Conservation (phyloP, 2,797 vertebrate genomes). For the Cichlasoma orientale region DNA sequence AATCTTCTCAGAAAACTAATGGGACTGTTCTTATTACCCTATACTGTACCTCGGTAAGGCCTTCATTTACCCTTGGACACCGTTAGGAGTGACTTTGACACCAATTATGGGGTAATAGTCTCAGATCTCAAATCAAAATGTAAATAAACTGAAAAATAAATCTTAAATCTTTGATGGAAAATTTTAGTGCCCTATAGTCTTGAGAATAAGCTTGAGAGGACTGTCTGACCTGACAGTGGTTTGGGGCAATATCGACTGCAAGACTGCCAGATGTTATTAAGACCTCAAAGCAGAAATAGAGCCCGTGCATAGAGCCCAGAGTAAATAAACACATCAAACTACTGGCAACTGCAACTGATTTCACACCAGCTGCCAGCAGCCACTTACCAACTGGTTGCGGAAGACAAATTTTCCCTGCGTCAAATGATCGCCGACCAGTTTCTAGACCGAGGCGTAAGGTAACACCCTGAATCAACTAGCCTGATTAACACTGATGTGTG, state of each 20-base stretch:
- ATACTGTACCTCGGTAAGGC: not conserved
- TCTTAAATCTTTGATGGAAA: not conserved
- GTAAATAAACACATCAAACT: too few relatives aligned
- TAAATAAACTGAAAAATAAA: too few relatives aligned
- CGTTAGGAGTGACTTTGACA: not conserved
- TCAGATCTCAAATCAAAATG: too few relatives aligned
- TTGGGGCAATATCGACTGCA: not conserved
- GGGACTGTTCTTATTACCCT: not conserved
- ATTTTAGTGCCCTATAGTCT: not conserved
- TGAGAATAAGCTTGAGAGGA: not conserved
- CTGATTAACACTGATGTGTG: not conserved
- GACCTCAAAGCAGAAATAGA: too few relatives aligned
- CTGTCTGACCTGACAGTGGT: not conserved
- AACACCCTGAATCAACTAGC: not conserved
- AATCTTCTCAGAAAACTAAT: conserved; percentile 3
- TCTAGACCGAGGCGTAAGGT: not conserved
- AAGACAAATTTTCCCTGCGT: too few relatives aligned
- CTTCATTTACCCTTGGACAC: not conserved
- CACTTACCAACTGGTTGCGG: too few relatives aligned
- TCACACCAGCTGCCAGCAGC: too few relatives aligned
- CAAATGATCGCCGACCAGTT: too few relatives aligned
- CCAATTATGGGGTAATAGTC: not conserved
- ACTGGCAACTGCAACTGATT: too few relatives aligned
- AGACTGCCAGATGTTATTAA: too few relatives aligned
- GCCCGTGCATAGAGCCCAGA: too few relatives aligned